Conservation (phyloP, 2,888 invertebrate species). For the Protonemura montana region DNA sequence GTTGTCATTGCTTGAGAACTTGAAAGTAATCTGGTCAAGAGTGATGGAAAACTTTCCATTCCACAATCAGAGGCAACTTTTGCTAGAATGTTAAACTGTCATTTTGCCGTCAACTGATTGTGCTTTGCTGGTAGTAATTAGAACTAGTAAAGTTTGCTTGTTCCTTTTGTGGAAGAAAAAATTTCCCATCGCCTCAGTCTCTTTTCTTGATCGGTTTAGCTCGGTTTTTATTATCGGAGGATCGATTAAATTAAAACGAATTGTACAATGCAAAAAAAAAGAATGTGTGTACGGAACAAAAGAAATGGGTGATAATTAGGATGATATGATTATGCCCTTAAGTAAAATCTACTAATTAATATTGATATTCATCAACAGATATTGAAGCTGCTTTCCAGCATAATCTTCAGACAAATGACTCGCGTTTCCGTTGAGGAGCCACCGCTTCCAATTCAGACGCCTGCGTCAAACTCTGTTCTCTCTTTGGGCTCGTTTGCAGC, state of each 20-base stretch:
- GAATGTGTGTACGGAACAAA: neutral
- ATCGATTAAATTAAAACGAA: neutral
- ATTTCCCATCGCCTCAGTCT: constrained; percentile 53
- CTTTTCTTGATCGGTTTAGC: neutral
- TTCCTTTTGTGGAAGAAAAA: constrained; percentile 60
- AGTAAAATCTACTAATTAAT: neutral
- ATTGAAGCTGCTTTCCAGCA: neutral
- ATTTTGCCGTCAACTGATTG: constrained; percentile 29
- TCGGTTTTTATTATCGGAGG: constrained; percentile 13
- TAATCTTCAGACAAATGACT: constrained; percentile 26
- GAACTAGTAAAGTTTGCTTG: neutral
- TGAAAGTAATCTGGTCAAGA: constrained; percentile 51
- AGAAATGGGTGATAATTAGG: neutral
- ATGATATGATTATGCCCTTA: neutral
- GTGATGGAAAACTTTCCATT: constrained; percentile 60
- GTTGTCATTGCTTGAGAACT: constrained; percentile 46
- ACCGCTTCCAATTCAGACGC: neutral
- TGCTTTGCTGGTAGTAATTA: neutral
- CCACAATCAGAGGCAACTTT: constrained; percentile 54
- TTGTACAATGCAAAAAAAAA: no score
- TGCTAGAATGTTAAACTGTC: constrained; percentile 15
- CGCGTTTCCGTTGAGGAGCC: neutral
- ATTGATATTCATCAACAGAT: neutral
- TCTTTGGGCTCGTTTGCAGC: neutral
- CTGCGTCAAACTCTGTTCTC: neutral